Base-by-base conservation (phyloP, 2,888 invertebrate species). In the Agrenia bidenticulata region DNA sequence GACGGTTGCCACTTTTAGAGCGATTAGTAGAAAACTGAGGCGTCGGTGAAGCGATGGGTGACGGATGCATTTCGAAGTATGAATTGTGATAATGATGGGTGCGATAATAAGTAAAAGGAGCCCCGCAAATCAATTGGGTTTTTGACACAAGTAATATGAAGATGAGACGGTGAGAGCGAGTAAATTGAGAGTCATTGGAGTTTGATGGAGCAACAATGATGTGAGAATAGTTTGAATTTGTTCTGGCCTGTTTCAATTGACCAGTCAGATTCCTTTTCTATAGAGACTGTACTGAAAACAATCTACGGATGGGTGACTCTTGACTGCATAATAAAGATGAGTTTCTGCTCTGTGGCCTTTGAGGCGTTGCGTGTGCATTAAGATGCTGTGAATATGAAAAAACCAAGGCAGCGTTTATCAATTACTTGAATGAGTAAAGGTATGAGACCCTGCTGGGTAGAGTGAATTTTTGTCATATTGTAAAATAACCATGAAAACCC, bases 121-220 rank as follows among this genome's bases (percentile, higher is more conserved):
- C 32, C 32, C 32, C 4, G 32, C 32, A 32, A 11, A 4, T 11
- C 45, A 15, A 45, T 45, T 45, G n/a, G 45, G 45, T 45, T 45
- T 45, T 45, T 45, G 45, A 5, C n/a, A 15, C 39, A 15, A 9
- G 39, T 11, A 11, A 15, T n/a, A 32, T 32, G 56, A 37, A 37
- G 39, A 37, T 27, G 49, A 51, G 53, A 32, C 63, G 58, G 64
- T 58, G 64, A 64, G 64, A 64, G 64, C 64, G 64, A 64, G 51
- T 50, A 53, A 63, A 59, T 64, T 56, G 57, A 24, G 26, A 32
- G 11, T 32, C 32, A 32, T 32, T 32, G 32, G 32, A 32, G 32
- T 32, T 26, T 21, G 63, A 59, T 42, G 59, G 59, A 26, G 41
- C 50, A 49, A 49, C 9, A 45, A 45, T 45, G 19, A 15, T 45